Evolutionary conservation across 2,797 vertebrate species (phyloP), one percentile per base, ranked within the genome.

Genomic region (Thunnus albacares): DNA sequence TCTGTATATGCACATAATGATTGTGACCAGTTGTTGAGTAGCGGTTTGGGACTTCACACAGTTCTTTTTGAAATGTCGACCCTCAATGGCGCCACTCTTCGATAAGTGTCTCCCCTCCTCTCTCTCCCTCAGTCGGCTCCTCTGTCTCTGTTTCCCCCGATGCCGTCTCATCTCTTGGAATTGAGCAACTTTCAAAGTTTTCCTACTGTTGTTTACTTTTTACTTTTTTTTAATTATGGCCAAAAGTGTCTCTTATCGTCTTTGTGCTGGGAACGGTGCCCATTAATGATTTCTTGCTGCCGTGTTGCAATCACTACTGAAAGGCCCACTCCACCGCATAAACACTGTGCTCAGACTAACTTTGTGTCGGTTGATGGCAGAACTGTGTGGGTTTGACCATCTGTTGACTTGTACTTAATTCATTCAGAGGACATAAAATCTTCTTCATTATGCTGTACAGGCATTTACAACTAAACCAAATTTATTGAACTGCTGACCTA

Each of bases 1-100:
- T 83, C 61, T 64, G 33, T 75, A 75, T 77, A 59, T 80, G 71
- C 52, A 51, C 86, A 60, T 65, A 64, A 68, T 35, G 52, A 71
- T 65, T 78, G 63, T 51, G 71, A 80, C 38, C 74, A 75, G 72
- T 80, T 87, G 90, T 80, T 72, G 68, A 81, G 71, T 72, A n/a
- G 77, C 66, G 82, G 80, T 89, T 80, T 85, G 71, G 81, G 81
- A 74, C 69, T 55, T 63, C 35, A 64, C 52, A 51, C 70, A 43
- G 79, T 59, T 55, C 59, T 73, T 81, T 92, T 86, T 72, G 49
- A 93, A 89, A 88, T 67, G 58, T 59, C 15, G 24, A 86, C 78
- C 80, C 20, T 70, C 75, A 84, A 59, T 79, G 80, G 84, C 71
- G 49, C 84, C 87, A 43, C 61, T 86, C 47, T 30, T 79, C 0